Base-by-base conservation (phyloP, 1,140 invertebrate species). In the Leguminivora glycinivorella region DNA sequence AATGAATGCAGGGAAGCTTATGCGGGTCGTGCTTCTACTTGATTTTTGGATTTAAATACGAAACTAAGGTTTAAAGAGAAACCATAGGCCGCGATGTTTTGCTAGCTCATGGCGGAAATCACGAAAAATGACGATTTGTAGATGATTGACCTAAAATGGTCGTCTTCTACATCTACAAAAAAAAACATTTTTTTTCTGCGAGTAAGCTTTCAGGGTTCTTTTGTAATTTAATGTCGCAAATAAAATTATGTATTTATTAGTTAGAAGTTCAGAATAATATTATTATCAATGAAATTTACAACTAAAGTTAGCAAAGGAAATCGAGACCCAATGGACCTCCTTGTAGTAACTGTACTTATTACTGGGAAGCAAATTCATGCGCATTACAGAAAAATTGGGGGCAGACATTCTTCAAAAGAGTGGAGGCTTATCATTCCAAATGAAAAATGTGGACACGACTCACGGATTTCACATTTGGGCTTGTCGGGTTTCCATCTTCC, bases 401-500 rank as follows among this genome's bases (percentile, higher is more conserved):
- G 34, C 10, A 38, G 14, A 12, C 34, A 38, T 38, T 38, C 34
- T 4, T 38, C 3, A 38, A 38, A 38, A 9, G 10, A 34, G 29
- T 34, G 7, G 40, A 10, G n/a, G 40, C 4, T 9, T 9, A 22
- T 63, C 58, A 63, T 63, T 63, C 58, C 25, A 7, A 1, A 63
- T 5, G 9, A 17, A 63, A 29, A 17, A 17, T 63, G 19, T 31
- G 17, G 29, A 22, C 26, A 63, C 58, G 14, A 94, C 94, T 94
- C 92, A 96, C 96, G 87, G 74, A 96, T 94, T 79, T 94, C 89
- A 82, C 96, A 97, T 76, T 93, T 93, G 0, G 96, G 96, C 75
- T 94, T 95, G 70, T 93, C 93, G 0, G 96, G 96, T 81, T 95
- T 96, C 96, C 96, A 98, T 76, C 93, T 93, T 0, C 96, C 96